Evolutionary conservation across 2,888 invertebrate species (phyloP), one percentile per base, ranked within the genome.

Genomic region (Athrips mouffetella): DNA sequence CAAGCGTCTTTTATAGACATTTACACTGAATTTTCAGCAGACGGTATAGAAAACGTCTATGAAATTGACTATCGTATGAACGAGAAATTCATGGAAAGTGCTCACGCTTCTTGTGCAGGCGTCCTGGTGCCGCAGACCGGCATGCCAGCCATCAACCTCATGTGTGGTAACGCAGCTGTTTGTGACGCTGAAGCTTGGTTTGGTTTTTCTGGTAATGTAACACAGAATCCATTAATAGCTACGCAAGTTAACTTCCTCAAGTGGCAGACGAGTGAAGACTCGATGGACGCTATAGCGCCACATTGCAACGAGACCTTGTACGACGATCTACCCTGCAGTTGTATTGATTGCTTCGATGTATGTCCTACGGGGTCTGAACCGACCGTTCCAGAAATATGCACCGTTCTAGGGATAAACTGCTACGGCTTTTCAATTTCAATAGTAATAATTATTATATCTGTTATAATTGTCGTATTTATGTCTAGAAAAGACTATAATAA

Each of bases 41-140:
- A 72, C 30, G 66, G 60, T 4, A 52, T 40, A 37, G 55, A 21
- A 1, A 92, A 87, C 59, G 89, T 91, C 0, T 68, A 78, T 33
- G 77, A 78, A 57, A 70, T 92, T 6, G 70, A 90, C 53, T 87
- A 86, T 47, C 74, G 80, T 48, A 59, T 96, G 1, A 80, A 90
- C 18, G 85, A 91, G 37, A 74, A 89, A 1, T 95, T 92, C 60
- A 91, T 92, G 59, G 70, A 90, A 15, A 89, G 77, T 0, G 90
- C 93, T 1, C 97, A 91, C 72, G 89, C 94, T 23, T 96, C 96
- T 0, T 98, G 98, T 70, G 89, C 91, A 35, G 89, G 92, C 18
- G 93, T 98, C 0, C 85, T 94, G 8, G 90, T 94, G 65, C 94
- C 97, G 0, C 91, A 93, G 52, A 92, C 92, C 2, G 95, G 96